Evolutionary conservation across 2,113 vertebrate genomes (phyloP), one percentile per base, ranked within the genome.

Genomic region (Callaeas wilsoni): DNA sequence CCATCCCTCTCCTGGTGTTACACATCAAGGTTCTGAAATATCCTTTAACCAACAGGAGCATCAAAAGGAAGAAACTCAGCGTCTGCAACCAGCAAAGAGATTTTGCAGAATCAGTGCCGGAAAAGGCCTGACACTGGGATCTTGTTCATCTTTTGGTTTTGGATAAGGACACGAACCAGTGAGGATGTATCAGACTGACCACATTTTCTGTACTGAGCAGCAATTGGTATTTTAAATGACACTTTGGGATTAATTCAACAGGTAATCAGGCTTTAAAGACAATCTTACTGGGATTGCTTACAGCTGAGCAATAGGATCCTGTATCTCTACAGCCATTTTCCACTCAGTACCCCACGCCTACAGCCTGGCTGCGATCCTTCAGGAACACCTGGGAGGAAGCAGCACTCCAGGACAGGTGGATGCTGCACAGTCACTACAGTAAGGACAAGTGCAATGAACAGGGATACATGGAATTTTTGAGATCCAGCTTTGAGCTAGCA

Each of bases 321-420:
- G 1, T 4, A 26, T 0, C 14, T 13, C 7, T 5, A 41, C 8
- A 32, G 3, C 4, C 12, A 44, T 37, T 59, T 83, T 42, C 77
- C 49, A 87, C 8, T 42, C 59, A 70, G 69, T 3, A 30, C 17
- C 46, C 64, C 11, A 21, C 13, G 56, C 37, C 29, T 2, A 21
- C 17, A 50, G 69, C 5, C 15, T 74, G 59, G 19, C 14, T 70
- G 29, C 9, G 59, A 3, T 27, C 15, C 33, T 26, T 53, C 35
- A 84, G 69, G n/a, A 69, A 16, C 4, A 70, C 6, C 67, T 53
- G n/a, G 60, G 22, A 46, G 22, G 4, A n/a, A 67, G 33, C 30
- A 69, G 56, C 42, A 29, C 16, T 46, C 4, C 10, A 83, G 56
- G 60, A 71, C 42, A 63, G 39, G 16, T 37, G 20, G 41, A 41